Conservation (phyloP, 2,888 invertebrate species). For the Dromius quadrimaculatus region DNA sequence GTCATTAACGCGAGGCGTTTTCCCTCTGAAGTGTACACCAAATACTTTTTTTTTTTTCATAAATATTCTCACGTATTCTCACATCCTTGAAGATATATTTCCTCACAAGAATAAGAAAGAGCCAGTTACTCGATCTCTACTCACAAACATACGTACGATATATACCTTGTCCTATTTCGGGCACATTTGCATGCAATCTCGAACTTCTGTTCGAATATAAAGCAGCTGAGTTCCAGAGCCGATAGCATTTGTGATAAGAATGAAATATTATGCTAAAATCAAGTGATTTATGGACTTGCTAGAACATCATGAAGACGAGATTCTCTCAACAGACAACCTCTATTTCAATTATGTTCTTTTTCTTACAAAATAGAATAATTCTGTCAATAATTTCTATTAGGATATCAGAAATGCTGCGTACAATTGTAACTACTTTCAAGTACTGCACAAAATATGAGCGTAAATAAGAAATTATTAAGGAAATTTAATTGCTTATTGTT, state of each 20-base stretch:
- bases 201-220: slow-evolving; percentile 18
- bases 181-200: slow-evolving; percentile 24
- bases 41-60: not conserved
- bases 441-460: too few species aligned
- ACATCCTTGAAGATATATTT: slow-evolving; percentile 13
- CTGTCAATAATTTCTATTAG: too few species aligned
- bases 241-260: slow-evolving; percentile 24
- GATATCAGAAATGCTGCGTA: too few species aligned
- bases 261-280: slow-evolving; percentile 26
- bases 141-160: too few species aligned
- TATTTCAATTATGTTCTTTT: slow-evolving; percentile 15
- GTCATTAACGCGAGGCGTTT: not conserved
- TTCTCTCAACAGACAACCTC: not conserved
- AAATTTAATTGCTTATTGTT: slow-evolving; percentile 15
- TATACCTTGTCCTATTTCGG: slow-evolving; percentile 22
- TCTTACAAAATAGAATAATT: too few species aligned
- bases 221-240: slow-evolving; percentile 9
- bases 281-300: slow-evolving; percentile 23
- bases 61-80: not conserved
- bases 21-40: too few species aligned
- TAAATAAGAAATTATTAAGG: not conserved
- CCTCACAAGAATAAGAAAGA: slow-evolving; percentile 1
- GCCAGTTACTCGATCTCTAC: too few species aligned
- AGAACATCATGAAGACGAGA: slow-evolving; percentile 21
- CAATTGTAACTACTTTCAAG: too few species aligned